These are phyloP conservation scores for Alaudala cheleensis DNA, from an alignment of 2,113 vertebrate genomes.

Conservation along the genomic window DNA sequence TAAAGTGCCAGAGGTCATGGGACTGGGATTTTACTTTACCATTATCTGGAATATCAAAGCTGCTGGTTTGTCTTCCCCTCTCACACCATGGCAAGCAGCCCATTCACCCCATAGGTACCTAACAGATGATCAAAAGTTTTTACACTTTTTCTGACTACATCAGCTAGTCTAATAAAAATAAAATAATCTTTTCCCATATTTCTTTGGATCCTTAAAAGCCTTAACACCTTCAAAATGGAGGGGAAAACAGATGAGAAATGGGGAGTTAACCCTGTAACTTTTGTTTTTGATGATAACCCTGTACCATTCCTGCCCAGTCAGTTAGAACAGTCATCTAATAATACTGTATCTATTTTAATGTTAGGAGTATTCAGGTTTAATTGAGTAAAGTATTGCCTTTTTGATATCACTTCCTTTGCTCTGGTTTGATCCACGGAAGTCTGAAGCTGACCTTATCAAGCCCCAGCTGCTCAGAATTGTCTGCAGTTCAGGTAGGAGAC, in stretches of 20 bases:
- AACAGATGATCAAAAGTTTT: not conserved
- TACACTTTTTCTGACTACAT: not conserved
- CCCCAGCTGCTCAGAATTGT: not conserved
- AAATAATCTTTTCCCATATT: not conserved
- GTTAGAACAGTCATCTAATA: not conserved
- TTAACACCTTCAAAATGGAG: not conserved
- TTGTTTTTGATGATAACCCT: not conserved
- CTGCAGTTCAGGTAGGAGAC: not conserved
- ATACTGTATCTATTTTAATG: not conserved
- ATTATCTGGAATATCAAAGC: not conserved
- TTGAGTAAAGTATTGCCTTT: not conserved
- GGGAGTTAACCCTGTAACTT: not conserved
- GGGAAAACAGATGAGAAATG: not conserved
- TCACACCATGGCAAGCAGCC: not conserved
- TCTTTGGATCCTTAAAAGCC: not conserved
- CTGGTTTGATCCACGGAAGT: not conserved
- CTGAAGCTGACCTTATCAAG: not conserved
- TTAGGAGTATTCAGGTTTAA: not conserved
- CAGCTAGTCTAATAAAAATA: not conserved
- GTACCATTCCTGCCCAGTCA: not conserved
- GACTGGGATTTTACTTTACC: not conserved
- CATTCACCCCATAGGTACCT: not conserved
- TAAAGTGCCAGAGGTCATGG: not conserved
- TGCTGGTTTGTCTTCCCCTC: not conserved
- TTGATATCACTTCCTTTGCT: not conserved